Conservation (phyloP, 2,888 invertebrate species). For the Xestobium rufovillosum region DNA sequence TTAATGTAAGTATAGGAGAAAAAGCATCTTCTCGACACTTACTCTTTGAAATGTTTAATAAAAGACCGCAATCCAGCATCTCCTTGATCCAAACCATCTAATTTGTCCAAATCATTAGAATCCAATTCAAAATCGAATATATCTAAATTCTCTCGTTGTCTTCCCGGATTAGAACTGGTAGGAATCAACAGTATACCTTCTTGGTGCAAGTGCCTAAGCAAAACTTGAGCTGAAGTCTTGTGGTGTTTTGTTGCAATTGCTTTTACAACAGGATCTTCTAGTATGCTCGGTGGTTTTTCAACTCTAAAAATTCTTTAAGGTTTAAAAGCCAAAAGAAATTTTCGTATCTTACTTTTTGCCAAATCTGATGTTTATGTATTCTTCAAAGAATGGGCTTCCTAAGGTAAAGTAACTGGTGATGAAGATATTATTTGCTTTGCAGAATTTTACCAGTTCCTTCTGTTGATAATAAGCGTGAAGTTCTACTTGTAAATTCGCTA, state of each 20-base stretch:
- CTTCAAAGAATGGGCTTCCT: no score
- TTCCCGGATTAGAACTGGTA: constrained; percentile 67
- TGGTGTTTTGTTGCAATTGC: constrained; percentile 48
- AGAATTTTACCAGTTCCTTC: constrained; percentile 40
- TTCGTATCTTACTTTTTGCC: no score
- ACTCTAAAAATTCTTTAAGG: constrained; percentile 16
- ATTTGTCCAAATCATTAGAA: constrained; percentile 51
- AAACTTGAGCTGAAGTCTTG: constrained; percentile 67
- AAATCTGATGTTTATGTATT: no score
- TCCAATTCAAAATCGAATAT: constrained; percentile 66
- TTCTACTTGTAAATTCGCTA: constrained; percentile 57
- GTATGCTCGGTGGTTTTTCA: constrained; percentile 56
- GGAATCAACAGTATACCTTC: constrained; percentile 70
- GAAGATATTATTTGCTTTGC: constrained; percentile 37
- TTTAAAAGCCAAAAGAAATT: constrained; percentile 5
- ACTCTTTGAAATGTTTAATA: no score
- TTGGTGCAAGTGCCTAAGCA: constrained; percentile 66
- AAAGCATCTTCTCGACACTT: no score
- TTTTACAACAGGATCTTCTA: constrained; percentile 53
- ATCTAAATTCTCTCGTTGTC: constrained; percentile 69
- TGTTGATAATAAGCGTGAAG: constrained; percentile 47
- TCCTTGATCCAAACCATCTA: constrained; percentile 60
- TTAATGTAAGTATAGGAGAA: no score
- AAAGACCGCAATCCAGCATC: no score
- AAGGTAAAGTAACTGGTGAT: constrained; percentile 32